Base-by-base conservation (phyloP, 2,888 invertebrate species). In the Polymixis flavicincta region DNA sequence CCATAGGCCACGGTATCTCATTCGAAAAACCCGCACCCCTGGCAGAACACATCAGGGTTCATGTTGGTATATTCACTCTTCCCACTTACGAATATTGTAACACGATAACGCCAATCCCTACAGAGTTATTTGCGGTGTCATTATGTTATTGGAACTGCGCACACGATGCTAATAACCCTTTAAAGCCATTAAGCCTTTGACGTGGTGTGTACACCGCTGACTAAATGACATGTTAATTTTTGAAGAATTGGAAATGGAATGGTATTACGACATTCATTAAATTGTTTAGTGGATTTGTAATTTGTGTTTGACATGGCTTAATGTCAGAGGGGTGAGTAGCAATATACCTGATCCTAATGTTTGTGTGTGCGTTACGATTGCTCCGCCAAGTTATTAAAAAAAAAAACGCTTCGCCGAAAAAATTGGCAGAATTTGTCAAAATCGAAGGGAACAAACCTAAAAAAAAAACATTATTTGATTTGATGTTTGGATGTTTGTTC, bases 161-260 rank as follows among this genome's bases (percentile, higher is more conserved):
- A 73, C 48, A 69, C 57, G 19, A 14, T 74, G 54, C 67, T 74
- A 84, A 79, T 83, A 74, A 79, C 55, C 73, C 61, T 74, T 45
- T 54, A 45, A 70, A 74, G 17, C 80, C 69, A 74, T 83, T 83
- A 81, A 79, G 61, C 74, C 54, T 84, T 80, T 84, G 70, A 74
- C 74, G 32, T 70, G 66, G 37, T 70, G 61, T 64, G 64, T 57
- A 57, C 72, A 74, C 74, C 74, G 37, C 71, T 60, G 61, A 55
- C 71, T 76, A 55, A 81, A 80, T 79, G 72, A 70, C 73, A 67
- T 69, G 55, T 82, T 64, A 59, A 80, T 81, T 84, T 80, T 84
- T 80, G 69, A 84, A 64, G 69, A 60, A 64, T 69, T 69, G 52
- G n/a, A 57, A 84, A 74, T 70, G 54, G 54, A 25, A 14, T 61